Base-by-base conservation (phyloP, 2,797 vertebrate genomes). In the Psittacula derbiana region DNA sequence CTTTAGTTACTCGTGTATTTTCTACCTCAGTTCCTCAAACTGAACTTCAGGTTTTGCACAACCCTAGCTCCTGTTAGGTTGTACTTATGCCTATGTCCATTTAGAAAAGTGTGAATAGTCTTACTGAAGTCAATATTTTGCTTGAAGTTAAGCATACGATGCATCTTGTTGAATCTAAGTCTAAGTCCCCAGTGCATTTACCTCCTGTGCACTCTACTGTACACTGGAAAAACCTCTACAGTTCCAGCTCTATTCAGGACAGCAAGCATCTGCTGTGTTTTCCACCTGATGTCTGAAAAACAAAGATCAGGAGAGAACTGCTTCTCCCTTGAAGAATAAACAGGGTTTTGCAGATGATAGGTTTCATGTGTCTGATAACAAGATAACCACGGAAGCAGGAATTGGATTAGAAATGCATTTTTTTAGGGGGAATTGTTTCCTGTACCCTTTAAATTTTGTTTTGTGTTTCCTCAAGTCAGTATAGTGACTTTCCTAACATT, bases 331-430 rank as follows among this genome's bases (percentile, higher is more conserved):
- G 53, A 89, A 96, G 25, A 73, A 65, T 21, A 84, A 89, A 75
- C 15, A 78, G 23, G 13, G 33, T 82, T 92, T 76, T 91, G 70
- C 47, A 72, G 74, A 46, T 52, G 36, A 46, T 58, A 64, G 9
- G 18, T 71, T 88, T 87, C 60, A 71, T 65, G 33, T 90, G 13
- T 43, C 73, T 80, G 64, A 57, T 71, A 94, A 52, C 49, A 80
- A 53, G 53, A 47, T 20, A 88, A 88, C 38, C n/a, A 62, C 9
- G 72, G 72, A 72, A 61, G 27, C 27, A 87, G 75, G 89, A 96
- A 93, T 73, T 71, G 12, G 33, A 88, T 86, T 89, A 72, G 62
- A 94, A 93, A 88, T 66, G 9, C 38, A 27, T 58, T 92, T 93
- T 90, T 94, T 41, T 6, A 61, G 81, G 23, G 61, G 41, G 17